These are phyloP conservation scores for Ornithoptera alexandrae DNA, from an alignment of 2,888 invertebrate species.

Conservation along the genomic window DNA sequence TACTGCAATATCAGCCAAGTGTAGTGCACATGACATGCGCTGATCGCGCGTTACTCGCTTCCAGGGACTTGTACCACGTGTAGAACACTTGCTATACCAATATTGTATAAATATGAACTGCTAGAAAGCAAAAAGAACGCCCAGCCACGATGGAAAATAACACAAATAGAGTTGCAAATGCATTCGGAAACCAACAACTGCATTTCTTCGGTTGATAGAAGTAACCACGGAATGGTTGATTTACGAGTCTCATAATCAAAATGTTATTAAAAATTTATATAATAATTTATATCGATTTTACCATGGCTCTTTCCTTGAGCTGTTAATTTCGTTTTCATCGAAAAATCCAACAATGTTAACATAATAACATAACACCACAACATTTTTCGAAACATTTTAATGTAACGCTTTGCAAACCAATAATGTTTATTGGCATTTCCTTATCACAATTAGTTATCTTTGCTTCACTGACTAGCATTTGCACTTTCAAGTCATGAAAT, in stretches of 20 bases:
- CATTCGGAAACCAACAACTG: constrained; percentile 13
- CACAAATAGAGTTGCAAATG: constrained; percentile 33
- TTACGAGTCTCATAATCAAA: not conserved
- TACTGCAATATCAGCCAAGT: no score
- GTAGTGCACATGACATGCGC: not conserved
- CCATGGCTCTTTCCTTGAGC: constrained; percentile 87
- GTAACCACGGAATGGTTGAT: not conserved
- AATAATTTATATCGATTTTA: constrained; percentile 72
- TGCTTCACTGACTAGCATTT: constrained; percentile 29
- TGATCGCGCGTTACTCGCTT: not conserved
- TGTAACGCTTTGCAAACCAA: constrained; percentile 44
- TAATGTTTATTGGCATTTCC: constrained; percentile 69
- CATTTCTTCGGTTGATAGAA: not conserved
- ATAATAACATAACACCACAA: constrained; percentile 84
- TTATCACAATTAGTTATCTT: constrained; percentile 49
- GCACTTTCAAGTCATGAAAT: constrained; percentile 39
- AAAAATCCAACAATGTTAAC: constrained; percentile 83
- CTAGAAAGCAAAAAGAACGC: constrained; percentile 34
- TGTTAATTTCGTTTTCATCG: constrained; percentile 84
- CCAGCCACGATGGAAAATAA: constrained; percentile 65
- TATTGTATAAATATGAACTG: not conserved
- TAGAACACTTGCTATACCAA: not conserved
- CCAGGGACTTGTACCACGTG: not conserved
- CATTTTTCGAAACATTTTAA: constrained; percentile 78
- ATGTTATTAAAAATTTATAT: constrained; percentile 25